Evolutionary conservation across 2,113 vertebrate genomes (phyloP).

Genomic region (Daubentonia madagascariensis): DNA sequence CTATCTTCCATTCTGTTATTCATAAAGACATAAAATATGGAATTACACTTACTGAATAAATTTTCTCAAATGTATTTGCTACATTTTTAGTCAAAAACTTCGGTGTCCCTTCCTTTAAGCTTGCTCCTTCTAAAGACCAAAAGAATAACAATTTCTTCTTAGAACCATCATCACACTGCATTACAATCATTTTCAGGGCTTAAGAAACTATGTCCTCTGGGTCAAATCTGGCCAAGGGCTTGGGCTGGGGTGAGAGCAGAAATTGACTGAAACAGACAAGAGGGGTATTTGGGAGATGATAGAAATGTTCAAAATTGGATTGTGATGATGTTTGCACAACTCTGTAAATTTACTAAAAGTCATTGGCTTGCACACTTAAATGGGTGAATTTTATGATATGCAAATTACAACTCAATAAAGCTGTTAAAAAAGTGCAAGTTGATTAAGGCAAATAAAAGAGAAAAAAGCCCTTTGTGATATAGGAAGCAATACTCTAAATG

Average conservation of each 20-base stretch:
- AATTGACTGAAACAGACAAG: background rate
- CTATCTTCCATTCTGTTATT: background rate
- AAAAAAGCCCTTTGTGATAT: background rate
- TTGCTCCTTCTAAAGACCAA: background rate
- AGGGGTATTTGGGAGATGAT: background rate
- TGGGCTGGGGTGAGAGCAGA: background rate
- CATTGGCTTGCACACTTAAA: background rate
- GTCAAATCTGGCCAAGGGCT: background rate
- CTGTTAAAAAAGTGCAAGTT: background rate
- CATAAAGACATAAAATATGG: background rate
- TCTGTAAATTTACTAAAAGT: background rate
- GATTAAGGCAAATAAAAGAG: background rate
- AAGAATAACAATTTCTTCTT: background rate
- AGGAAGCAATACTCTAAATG: background rate
- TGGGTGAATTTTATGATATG: background rate
- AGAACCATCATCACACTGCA: background rate
- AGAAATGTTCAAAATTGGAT: background rate
- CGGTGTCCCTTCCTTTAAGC: background rate
- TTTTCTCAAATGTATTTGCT: background rate
- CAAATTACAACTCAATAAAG: background rate
- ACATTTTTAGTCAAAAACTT: background rate
- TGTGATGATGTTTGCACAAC: background rate
- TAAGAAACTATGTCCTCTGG: background rate
- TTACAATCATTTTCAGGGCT: too few relatives aligned
- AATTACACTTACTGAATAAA: background rate